These are phyloP conservation scores for Araneus ventricosus DNA, from an alignment of 1,140 invertebrate genomes.

Conservation along the genomic window DNA sequence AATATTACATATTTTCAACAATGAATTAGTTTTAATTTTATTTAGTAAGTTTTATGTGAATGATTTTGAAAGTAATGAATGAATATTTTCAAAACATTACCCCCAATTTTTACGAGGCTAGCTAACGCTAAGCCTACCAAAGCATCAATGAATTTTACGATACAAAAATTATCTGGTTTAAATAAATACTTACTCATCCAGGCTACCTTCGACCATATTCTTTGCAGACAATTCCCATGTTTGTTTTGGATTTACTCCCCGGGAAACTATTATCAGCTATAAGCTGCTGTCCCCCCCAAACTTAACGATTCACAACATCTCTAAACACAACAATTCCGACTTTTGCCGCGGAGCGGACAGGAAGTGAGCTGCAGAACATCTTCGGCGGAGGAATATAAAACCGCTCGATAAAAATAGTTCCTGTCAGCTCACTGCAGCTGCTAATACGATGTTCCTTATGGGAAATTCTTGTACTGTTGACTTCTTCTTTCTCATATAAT, in stretches of 20 bases:
- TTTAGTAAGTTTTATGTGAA: not conserved
- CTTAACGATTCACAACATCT: conserved; percentile 13
- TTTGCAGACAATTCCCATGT: conserved; percentile 20
- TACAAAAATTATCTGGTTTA: not conserved
- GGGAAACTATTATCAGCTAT: conserved; percentile 20
- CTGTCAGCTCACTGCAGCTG: not conserved
- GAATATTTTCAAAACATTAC: conserved; percentile 41
- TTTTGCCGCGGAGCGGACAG: conserved; percentile 48
- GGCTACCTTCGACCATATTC: conserved; percentile 68
- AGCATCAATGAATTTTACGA: conserved; percentile 57
- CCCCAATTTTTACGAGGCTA: conserved; percentile 43
- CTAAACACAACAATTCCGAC: conserved; percentile 44
- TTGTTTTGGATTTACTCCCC: conserved; percentile 33
- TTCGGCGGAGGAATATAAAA: conserved; percentile 55
- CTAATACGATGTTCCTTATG: not conserved
- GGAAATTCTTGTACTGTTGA: not conserved
- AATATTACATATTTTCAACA: not conserved
- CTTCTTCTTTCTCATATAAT: not conserved
- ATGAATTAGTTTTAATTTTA: not conserved
- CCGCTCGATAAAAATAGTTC: conserved; percentile 57
- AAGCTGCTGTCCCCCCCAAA: not conserved
- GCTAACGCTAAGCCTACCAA: conserved; percentile 55
- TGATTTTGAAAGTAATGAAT: conserved; percentile 5
- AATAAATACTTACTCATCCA: conserved; percentile 57
- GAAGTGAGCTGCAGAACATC: conserved; percentile 55